These are phyloP conservation scores for Antechinus stuartii DNA, from an alignment of 2,113 vertebrate genomes.

Conservation along the genomic window DNA sequence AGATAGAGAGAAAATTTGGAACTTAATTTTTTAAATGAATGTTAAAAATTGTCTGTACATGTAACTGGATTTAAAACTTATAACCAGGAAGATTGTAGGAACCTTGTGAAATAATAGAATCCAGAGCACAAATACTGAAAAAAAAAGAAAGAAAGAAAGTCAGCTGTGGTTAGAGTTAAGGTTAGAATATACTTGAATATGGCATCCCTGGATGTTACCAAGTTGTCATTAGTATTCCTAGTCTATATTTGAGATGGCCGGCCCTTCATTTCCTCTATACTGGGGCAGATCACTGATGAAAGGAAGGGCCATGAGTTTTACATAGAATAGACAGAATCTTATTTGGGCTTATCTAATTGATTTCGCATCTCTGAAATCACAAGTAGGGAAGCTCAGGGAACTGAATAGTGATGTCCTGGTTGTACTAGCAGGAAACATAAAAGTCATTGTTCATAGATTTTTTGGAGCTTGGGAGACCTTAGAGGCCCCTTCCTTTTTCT, in stretches of 20 bases:
- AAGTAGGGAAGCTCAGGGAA: not conserved
- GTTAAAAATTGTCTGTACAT: too few relatives aligned
- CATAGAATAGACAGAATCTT: not conserved
- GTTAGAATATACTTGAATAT: not conserved
- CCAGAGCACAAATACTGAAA: not conserved
- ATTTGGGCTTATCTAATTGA: not conserved
- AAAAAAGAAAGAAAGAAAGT: not conserved
- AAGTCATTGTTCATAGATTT: not conserved
- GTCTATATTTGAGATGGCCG: not conserved
- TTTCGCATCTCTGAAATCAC: not conserved
- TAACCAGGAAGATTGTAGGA: not conserved
- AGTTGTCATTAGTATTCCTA: not conserved
- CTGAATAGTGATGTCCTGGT: not conserved
- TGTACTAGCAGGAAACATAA: not conserved
- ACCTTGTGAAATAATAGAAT: not conserved
- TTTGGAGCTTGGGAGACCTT: not conserved
- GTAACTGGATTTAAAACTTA: not conserved
- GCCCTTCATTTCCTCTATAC: not conserved
- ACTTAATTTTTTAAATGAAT: too few relatives aligned
- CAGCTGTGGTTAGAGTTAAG: not conserved
- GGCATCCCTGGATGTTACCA: not conserved
- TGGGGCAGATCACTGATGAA: not conserved
- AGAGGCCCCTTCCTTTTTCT: not conserved
- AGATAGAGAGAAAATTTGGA: too few relatives aligned
- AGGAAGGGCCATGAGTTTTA: not conserved